phyloP scores from a whole-genome alignment of 2,113 vertebrate species.

The Mus pahari region DNA sequence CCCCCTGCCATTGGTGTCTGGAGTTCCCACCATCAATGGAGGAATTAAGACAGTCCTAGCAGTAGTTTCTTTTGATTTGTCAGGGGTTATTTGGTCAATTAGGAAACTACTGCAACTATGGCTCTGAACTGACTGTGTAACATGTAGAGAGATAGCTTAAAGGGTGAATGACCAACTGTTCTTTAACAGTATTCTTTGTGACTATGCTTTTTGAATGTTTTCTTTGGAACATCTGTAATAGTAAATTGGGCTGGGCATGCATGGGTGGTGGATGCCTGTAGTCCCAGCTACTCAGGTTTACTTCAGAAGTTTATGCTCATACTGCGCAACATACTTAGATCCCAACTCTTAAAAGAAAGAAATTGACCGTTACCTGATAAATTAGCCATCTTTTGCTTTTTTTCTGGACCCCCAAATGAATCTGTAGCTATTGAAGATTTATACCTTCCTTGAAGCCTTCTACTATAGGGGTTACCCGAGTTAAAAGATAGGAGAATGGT shows the following conservation, averaged over 20 bases:
- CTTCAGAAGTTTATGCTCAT: not conserved
- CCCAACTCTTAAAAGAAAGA: not conserved
- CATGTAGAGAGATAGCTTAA: slow-evolving; percentile 24
- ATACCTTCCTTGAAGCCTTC: slow-evolving; percentile 11
- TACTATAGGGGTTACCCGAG: slow-evolving; percentile 28
- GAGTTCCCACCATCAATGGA: slow-evolving; percentile 72
- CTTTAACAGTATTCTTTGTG: slow-evolving; percentile 30
- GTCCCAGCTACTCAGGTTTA: not conserved
- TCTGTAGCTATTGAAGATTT: slow-evolving; percentile 22
- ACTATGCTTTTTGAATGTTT: slow-evolving; percentile 47
- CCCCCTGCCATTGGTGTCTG: slow-evolving; percentile 72
- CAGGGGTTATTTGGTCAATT: slow-evolving; percentile 55
- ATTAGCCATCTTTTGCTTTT: slow-evolving; percentile 51
- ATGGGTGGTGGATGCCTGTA: not conserved
- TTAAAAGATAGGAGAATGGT: slow-evolving; percentile 39
- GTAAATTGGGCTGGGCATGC: not conserved
- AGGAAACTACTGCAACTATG: slow-evolving; percentile 44
- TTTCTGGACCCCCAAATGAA: slow-evolving; percentile 32
- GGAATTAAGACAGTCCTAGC: slow-evolving; percentile 62
- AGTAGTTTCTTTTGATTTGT: slow-evolving; percentile 63
- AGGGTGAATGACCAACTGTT: slow-evolving; percentile 20
- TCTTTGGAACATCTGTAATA: slow-evolving; percentile 53
- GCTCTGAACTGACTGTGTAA: slow-evolving; percentile 37
- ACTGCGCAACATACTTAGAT: not conserved
- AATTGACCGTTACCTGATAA: slow-evolving; percentile 20